Conservation (phyloP, 2,888 invertebrate genomes). For the Mycalesis mineus region DNA sequence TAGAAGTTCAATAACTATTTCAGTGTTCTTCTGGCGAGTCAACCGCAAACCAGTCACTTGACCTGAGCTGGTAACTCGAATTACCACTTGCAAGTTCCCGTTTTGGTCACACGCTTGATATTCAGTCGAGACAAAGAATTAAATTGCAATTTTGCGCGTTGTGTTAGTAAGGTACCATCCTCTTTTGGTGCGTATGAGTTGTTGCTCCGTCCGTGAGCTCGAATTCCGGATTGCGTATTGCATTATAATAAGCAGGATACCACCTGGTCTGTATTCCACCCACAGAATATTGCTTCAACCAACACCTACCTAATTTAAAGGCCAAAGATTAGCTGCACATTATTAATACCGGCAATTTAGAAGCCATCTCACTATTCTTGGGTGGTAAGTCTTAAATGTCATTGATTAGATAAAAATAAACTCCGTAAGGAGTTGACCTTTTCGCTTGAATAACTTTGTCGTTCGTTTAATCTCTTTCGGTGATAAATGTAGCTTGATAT, state of each 20-base stretch:
- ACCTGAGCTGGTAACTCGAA: slow-evolving; percentile 34
- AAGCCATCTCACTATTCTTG: slow-evolving; percentile 16
- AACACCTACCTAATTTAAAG: slow-evolving; percentile 21
- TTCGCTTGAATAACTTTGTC: slow-evolving; percentile 24
- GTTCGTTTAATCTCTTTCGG: slow-evolving; percentile 24
- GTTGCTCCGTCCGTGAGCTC: slow-evolving; percentile 27
- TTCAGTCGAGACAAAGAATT: slow-evolving; percentile 41
- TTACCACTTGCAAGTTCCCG: slow-evolving; percentile 40
- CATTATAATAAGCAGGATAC: slow-evolving; percentile 64
- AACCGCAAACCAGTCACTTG: slow-evolving; percentile 25
- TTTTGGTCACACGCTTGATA: slow-evolving; percentile 42
- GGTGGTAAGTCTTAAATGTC: slow-evolving; percentile 28
- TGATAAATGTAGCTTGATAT: slow-evolving; percentile 23
- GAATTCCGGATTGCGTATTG: slow-evolving; percentile 39
- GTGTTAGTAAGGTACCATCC: slow-evolving; percentile 17
- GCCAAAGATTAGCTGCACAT: slow-evolving; percentile 18
- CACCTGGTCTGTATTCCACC: slow-evolving; percentile 48
- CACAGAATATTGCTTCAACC: slow-evolving; percentile 17
- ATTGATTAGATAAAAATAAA: slow-evolving; percentile 30
- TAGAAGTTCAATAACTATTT: not conserved
- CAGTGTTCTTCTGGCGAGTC: slow-evolving; percentile 11
- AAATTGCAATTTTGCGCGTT: slow-evolving; percentile 42
- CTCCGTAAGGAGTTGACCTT: slow-evolving; percentile 28
- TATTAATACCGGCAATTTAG: slow-evolving; percentile 16
- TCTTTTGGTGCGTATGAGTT: slow-evolving; percentile 21